Conservation (phyloP, 2,113 vertebrate species). For the Zingel zingel region DNA sequence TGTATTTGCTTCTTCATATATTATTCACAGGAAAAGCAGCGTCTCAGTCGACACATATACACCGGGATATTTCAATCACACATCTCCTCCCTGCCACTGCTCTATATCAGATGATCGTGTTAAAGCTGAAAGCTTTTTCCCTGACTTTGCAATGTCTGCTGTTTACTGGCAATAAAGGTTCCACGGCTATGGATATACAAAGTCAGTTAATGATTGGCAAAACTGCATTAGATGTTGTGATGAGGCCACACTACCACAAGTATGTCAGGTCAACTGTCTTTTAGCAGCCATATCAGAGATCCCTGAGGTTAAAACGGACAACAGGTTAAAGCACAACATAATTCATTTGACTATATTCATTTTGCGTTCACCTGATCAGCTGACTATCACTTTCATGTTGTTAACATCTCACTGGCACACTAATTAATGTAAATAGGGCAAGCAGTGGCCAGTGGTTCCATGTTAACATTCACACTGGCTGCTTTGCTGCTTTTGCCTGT, state of each 20-base stretch:
- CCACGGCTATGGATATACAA: not conserved
- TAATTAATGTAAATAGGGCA: slow-evolving; percentile 50
- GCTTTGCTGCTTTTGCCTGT: slow-evolving; percentile 12
- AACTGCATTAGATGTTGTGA: slow-evolving; percentile 7
- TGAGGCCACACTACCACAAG: not conserved
- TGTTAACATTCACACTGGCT: slow-evolving; percentile 12
- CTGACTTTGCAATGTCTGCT: slow-evolving; percentile 1
- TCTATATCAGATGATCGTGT: not conserved
- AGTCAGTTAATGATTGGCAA: not conserved
- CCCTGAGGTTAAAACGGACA: not conserved
- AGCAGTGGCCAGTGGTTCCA: slow-evolving; percentile 1
- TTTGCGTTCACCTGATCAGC: not conserved
- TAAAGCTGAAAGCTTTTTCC: not conserved
- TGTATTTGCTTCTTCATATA: slow-evolving; percentile 42
- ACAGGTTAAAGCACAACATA: not conserved
- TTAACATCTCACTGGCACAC: slow-evolving; percentile 12
- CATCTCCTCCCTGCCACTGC: not conserved
- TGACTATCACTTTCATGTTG: not conserved
- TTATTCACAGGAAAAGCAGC: slow-evolving; percentile 50
- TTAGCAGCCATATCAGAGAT: not conserved
- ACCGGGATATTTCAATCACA: not conserved
- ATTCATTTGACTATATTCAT: not conserved
- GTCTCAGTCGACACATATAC: slow-evolving; percentile 15
- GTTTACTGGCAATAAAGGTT: not conserved
- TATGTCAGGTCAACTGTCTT: not conserved